Percentiles rank a stretch among this genome's conserved stretches.
Conservation (phyloP, 2,113 vertebrate species). For the Heliornis fulica region DNA sequence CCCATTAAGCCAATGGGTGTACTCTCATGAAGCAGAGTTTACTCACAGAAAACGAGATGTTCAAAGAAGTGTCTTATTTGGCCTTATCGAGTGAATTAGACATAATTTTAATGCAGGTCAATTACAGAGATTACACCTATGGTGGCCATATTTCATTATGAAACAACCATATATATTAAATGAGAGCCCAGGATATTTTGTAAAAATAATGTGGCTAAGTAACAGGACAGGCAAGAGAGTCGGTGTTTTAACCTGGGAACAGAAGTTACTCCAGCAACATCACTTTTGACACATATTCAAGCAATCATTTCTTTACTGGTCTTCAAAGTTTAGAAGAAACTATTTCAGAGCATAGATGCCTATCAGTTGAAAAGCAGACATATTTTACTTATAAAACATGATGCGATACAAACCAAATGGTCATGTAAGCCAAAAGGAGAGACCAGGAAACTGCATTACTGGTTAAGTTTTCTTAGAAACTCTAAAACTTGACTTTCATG, state of each 20-base stretch:
- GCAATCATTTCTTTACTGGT: not conserved
- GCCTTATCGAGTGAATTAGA: not conserved
- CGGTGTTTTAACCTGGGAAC: not conserved
- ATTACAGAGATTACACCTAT: not conserved
- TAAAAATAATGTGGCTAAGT: not conserved
- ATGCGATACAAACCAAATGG: not conserved
- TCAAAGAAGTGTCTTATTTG: not conserved
- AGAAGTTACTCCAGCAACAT: not conserved
- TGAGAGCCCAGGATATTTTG: not conserved
- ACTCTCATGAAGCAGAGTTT: not conserved
- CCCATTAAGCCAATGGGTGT: rapidly evolving
- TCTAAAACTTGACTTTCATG: not conserved
- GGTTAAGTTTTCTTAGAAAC: not conserved
- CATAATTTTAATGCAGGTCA: not conserved
- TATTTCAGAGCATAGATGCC: not conserved
- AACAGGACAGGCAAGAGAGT: not conserved
- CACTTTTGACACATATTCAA: not conserved
- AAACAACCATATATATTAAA: not conserved
- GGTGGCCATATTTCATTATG: not conserved
- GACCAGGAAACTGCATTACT: not conserved
- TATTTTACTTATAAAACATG: not conserved
- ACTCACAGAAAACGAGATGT: not conserved
- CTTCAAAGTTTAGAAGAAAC: not conserved
- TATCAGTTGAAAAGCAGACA: not conserved
- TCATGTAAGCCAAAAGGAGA: not conserved